phyloP scores from a whole-genome alignment of 2,113 vertebrate genomes.

The Cariama cristata region DNA sequence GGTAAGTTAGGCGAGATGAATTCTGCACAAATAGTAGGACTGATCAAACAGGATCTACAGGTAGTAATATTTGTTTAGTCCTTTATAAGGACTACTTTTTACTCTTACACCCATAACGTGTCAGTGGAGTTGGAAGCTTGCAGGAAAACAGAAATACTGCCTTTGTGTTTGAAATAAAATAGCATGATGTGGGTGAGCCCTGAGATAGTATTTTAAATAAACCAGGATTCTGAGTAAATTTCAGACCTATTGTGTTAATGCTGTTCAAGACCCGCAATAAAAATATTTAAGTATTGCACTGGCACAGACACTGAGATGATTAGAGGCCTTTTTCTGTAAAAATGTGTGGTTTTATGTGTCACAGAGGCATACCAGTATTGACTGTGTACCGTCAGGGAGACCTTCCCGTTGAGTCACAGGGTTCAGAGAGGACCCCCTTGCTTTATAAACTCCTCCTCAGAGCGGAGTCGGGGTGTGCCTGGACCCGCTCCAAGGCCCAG shows the following conservation, averaged over 20 bases:
- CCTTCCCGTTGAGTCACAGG: too few relatives aligned
- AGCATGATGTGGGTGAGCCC: neutral
- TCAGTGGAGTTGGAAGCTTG: neutral
- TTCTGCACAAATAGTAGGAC: neutral
- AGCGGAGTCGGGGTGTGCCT: too few relatives aligned
- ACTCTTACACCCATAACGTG: neutral
- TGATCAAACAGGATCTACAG: neutral
- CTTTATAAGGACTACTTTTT: neutral
- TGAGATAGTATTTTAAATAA: neutral
- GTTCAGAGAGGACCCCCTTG: too few relatives aligned
- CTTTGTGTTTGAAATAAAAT: neutral
- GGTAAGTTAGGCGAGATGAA: neutral
- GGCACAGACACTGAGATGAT: neutral
- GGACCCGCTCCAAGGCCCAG: too few relatives aligned
- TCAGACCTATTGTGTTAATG: neutral
- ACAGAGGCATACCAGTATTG: too few relatives aligned
- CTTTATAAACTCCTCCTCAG: too few relatives aligned
- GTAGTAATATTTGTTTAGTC: neutral
- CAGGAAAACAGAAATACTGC: neutral
- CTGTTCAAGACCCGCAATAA: neutral
- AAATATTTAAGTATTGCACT: neutral
- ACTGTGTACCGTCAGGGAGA: too few relatives aligned
- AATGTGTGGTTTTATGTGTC: neutral
- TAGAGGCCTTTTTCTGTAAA: neutral
- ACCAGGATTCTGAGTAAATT: neutral